Evolutionary conservation across 2,797 vertebrate species (phyloP).

Genomic region (Trachops cirrhosus): DNA sequence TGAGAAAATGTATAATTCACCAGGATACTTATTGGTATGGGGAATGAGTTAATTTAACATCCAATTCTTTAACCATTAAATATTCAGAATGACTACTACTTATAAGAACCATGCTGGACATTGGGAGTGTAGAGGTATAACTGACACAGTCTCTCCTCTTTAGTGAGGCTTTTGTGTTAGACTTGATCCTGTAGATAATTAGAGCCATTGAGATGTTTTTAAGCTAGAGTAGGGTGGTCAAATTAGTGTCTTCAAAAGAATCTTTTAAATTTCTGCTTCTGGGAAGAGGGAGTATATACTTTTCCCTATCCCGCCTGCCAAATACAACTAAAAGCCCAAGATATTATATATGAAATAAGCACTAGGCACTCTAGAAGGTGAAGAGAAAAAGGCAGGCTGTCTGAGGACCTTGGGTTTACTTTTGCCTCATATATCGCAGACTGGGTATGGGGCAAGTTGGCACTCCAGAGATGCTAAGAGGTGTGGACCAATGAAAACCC

Average conservation of each 20-base stretch:
- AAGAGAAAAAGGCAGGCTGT: not conserved
- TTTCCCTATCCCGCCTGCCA: slow-evolving; percentile 10
- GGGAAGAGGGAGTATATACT: not conserved
- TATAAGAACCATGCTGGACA: not conserved
- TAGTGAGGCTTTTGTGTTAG: slow-evolving; percentile 12
- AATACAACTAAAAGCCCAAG: not conserved
- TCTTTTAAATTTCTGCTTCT: slow-evolving; percentile 22
- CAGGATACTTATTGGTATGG: not conserved
- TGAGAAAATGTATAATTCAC: slow-evolving; percentile 6
- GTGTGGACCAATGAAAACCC: not conserved
- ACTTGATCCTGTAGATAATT: not conserved
- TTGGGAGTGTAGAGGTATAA: not conserved
- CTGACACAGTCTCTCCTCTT: not conserved
- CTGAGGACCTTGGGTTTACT: slow-evolving; percentile 24
- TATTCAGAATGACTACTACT: slow-evolving; percentile 6
- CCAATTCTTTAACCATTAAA: not conserved
- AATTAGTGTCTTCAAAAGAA: slow-evolving; percentile 23
- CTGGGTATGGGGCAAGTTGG: not conserved
- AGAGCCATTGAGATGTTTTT: slow-evolving; percentile 34
- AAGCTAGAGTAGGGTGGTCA: slow-evolving; percentile 18
- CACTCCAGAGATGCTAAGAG: not conserved
- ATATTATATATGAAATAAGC: not conserved
- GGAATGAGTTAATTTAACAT: not conserved
- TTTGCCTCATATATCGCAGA: not conserved
- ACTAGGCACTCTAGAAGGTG: not conserved